A percentile compares a stretch with the other conserved stretches of the same genome.
phyloP scores from a whole-genome alignment of 2,888 invertebrate genomes.

The Germaria angustata region DNA sequence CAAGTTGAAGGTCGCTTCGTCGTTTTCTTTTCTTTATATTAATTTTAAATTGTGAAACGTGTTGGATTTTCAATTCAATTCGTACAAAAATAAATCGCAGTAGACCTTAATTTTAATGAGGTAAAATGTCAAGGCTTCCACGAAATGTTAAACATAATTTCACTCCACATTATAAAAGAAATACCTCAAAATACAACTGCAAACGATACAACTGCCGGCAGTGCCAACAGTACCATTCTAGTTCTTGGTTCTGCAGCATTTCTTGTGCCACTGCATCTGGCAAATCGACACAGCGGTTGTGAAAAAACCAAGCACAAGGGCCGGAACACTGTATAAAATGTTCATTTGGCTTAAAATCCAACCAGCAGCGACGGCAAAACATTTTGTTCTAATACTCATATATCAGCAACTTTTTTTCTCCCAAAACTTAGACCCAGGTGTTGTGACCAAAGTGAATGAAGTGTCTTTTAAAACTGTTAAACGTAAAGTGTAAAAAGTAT shows the following conservation, averaged over 20 bases:
- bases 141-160: conserved; percentile 8
- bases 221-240: conserved; percentile 78
- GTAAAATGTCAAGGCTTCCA: conserved; percentile 46
- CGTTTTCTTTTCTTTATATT: neutral
- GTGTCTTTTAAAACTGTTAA: conserved; percentile 56
- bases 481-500: conserved; percentile 51
- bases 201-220: conserved; percentile 78
- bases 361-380: conserved; percentile 79
- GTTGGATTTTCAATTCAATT: neutral
- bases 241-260: conserved; percentile 68
- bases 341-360: conserved; percentile 76
- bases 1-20: conserved; percentile 53
- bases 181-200: conserved; percentile 79
- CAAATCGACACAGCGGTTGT: conserved; percentile 75
- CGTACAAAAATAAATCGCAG: neutral
- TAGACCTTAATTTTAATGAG: conserved; percentile 23
- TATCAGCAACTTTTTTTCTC: neutral
- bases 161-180: neutral
- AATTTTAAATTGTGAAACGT: neutral
- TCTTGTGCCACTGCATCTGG: conserved; percentile 71
- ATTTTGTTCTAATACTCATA: conserved; percentile 68
- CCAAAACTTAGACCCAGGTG: conserved; percentile 21
- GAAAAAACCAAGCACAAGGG: conserved; percentile 76
- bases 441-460: conserved; percentile 48
- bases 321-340: conserved; percentile 75